Percentiles rank a stretch among this genome's conserved stretches.
Evolutionary conservation across 1,140 invertebrate genomes (phyloP).

Genomic region (Aphelinus certus): DNA sequence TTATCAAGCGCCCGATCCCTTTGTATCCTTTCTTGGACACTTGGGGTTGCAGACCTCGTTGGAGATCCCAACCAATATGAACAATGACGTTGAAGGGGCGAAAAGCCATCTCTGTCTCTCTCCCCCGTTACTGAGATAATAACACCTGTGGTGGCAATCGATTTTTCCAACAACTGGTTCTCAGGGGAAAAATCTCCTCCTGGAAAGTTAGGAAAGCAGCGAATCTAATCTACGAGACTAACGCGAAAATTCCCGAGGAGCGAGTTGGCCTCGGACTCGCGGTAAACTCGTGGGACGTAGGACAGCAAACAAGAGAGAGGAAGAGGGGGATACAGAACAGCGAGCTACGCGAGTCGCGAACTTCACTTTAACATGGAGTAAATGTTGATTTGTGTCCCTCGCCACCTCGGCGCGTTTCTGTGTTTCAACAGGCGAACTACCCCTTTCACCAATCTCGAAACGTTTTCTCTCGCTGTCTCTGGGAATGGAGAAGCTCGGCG

Average conservation of each 20-base stretch:
- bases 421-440: neutral
- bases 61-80: too few species aligned
- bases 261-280: neutral
- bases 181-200: neutral
- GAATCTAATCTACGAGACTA: neutral
- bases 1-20: conserved; percentile 1
- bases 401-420: conserved; percentile 45
- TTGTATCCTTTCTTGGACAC: too few species aligned
- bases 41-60: too few species aligned
- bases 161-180: too few species aligned
- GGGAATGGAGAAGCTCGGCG: neutral
- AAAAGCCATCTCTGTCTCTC: too few species aligned
- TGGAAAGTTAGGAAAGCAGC: too few species aligned
- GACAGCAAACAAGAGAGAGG: neutral
- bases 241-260: conserved; percentile 32
- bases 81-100: too few species aligned
- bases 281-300: conserved; percentile 8
- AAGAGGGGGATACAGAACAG: neutral
- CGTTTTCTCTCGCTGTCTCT: too few species aligned
- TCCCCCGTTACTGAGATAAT: too few species aligned
- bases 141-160: too few species aligned
- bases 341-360: conserved; percentile 43
- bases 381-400: conserved; percentile 63
- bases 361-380: conserved; percentile 64
- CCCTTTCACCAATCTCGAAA: too few species aligned